Evolutionary conservation across 2,797 vertebrate genomes (phyloP).

Genomic region (Lacerta viridis): DNA sequence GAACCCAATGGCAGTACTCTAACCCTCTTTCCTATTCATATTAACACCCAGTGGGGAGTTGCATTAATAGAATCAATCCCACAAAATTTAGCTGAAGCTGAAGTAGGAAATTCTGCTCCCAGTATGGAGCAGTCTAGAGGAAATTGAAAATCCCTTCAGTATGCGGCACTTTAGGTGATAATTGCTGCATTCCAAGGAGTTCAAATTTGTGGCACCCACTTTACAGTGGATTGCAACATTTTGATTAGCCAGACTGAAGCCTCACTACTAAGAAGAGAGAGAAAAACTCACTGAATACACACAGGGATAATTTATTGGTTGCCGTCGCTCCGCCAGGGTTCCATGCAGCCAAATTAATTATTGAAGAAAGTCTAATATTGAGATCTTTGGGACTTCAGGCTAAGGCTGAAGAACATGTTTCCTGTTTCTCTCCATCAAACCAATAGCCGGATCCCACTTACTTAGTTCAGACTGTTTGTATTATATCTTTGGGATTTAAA

Average conservation of each 20-base stretch:
- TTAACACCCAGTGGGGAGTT: constrained; percentile 41
- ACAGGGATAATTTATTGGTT: constrained; percentile 27
- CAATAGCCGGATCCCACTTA: background rate
- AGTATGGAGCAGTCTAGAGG: constrained; percentile 21
- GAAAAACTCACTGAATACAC: constrained; percentile 25
- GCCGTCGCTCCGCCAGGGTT: background rate
- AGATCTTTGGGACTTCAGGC: constrained; percentile 6
- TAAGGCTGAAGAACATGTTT: background rate
- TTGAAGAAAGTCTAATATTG: constrained; percentile 10
- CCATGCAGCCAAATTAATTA: constrained; percentile 15
- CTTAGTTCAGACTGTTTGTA: background rate
- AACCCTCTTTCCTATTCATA: constrained; percentile 34
- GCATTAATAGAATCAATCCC: background rate
- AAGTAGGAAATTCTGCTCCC: constrained; percentile 21
- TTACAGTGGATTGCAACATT: constrained; percentile 25
- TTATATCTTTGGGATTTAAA: background rate
- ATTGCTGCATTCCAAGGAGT: constrained; percentile 36
- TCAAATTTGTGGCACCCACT: constrained; percentile 37
- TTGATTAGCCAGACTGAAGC: constrained; percentile 23
- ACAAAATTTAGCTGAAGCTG: constrained; percentile 16
- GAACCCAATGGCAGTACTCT: constrained; percentile 5
- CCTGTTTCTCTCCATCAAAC: constrained; percentile 1
- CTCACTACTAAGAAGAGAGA: constrained; percentile 14
- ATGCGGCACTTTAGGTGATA: constrained; percentile 36
- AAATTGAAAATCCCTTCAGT: constrained; percentile 45